Conservation (phyloP, 2,797 vertebrate species). For the Myripristis jacobus region DNA sequence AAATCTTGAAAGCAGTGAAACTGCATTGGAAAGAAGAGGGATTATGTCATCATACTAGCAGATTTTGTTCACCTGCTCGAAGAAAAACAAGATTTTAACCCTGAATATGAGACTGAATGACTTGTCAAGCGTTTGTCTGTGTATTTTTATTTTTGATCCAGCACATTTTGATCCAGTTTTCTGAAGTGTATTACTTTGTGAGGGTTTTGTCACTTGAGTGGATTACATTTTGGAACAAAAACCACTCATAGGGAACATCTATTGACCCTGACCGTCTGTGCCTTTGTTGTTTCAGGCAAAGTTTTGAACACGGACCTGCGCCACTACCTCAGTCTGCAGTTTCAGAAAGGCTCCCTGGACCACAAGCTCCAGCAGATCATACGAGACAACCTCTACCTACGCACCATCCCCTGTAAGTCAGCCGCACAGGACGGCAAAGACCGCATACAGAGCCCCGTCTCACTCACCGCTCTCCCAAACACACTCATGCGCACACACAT, state of each 20-base stretch:
- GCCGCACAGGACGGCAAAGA: not conserved
- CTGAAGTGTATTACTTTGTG: slow-evolving; percentile 33
- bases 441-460: not conserved
- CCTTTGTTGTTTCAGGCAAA: slow-evolving; percentile 87
- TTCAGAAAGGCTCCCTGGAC: slow-evolving; percentile 98
- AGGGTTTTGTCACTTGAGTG: slow-evolving; percentile 32
- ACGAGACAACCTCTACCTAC: slow-evolving; percentile 98
- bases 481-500: not conserved
- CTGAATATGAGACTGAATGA: too few species aligned
- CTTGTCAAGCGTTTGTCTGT: too few species aligned
- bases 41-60: too few species aligned
- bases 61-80: too few species aligned
- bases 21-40: too few species aligned
- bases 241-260: slow-evolving; percentile 29
- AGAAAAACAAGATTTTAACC: too few species aligned
- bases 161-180: slow-evolving; percentile 18
- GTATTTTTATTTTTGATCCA: too few species aligned
- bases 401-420: slow-evolving; percentile 98
- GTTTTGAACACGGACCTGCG: slow-evolving; percentile 98
- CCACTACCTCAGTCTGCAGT: slow-evolving; percentile 98
- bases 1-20: too few species aligned
- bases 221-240: slow-evolving; percentile 42
- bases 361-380: slow-evolving; percentile 99
- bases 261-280: slow-evolving; percentile 54
- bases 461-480: not conserved